Conservation (phyloP, 1,140 invertebrate genomes). For the Drosophila sp. region DNA sequence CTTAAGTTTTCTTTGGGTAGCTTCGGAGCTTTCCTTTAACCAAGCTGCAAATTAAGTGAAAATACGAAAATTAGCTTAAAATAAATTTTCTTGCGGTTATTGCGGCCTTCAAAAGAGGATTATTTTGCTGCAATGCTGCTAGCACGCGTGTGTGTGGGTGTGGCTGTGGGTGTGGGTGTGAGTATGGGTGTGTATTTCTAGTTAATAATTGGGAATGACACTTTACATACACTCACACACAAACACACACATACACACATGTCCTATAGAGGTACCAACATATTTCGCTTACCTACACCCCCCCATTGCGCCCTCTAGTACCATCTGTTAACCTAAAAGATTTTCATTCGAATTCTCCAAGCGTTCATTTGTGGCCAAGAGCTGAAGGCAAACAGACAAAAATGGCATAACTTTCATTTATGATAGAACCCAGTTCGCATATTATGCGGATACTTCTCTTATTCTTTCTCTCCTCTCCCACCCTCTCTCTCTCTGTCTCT, state of each 20-base stretch:
- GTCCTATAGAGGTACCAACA: not conserved
- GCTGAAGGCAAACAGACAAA: constrained; percentile 11
- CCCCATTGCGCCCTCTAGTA: not conserved
- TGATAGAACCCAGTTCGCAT: constrained; percentile 70
- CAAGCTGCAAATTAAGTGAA: constrained; percentile 74
- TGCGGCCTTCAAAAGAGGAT: constrained; percentile 68
- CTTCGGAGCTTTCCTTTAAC: constrained; percentile 13
- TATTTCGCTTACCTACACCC: not conserved
- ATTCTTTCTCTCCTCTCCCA: constrained; percentile 34
- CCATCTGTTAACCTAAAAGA: constrained; percentile 20
- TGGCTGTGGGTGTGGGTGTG: not conserved
- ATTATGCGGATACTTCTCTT: constrained; percentile 56
- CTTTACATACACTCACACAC: constrained; percentile 19
- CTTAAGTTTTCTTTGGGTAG: constrained; percentile 31
- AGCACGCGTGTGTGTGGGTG: not conserved
- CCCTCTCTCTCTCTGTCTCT: constrained; percentile 1
- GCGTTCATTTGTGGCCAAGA: constrained; percentile 66
- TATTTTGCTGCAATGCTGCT: constrained; percentile 22
- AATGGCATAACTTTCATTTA: constrained; percentile 75
- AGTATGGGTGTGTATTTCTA: constrained; percentile 10
- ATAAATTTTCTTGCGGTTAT: constrained; percentile 63
- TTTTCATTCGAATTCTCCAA: constrained; percentile 53
- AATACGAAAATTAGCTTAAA: constrained; percentile 80
- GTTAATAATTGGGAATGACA: constrained; percentile 68
- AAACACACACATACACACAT: constrained; percentile 9